Conservation (phyloP, 1,140 invertebrate genomes). For the Eurosta solidaginis region DNA sequence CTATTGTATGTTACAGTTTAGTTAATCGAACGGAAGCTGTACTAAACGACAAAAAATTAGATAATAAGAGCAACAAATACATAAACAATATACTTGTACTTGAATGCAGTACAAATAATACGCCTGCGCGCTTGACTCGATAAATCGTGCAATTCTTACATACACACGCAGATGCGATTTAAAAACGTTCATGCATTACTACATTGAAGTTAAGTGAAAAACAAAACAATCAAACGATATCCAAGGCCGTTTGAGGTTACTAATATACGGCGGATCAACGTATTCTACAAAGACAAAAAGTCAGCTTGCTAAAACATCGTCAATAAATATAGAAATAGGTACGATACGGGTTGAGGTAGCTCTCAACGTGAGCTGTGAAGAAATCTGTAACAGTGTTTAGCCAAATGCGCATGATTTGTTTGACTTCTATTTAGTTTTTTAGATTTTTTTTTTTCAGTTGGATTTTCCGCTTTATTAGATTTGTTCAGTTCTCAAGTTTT, state of each 20-base stretch:
- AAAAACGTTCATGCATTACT: no score
- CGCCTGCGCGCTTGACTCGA: no score
- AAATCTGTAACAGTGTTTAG: not conserved
- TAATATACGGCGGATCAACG: not conserved
- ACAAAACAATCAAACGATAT: not conserved
- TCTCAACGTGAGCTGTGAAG: constrained; percentile 7
- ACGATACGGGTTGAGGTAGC: not conserved
- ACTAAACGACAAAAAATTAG: no score
- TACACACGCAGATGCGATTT: no score
- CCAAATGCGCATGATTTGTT: not conserved
- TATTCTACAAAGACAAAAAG: not conserved
- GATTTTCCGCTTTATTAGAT: not conserved
- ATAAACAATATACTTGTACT: no score
- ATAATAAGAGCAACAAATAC: no score
- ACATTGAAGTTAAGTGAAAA: no score
- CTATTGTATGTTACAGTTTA: no score
- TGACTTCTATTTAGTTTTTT: not conserved
- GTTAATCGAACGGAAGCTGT: no score
- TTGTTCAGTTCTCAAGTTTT: not conserved
- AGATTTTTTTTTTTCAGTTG: not conserved
- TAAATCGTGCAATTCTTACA: no score
- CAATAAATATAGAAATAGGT: not conserved
- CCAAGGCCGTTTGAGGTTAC: not conserved
- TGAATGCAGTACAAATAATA: no score
- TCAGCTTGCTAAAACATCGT: not conserved